Evolutionary conservation across 2,888 invertebrate species (phyloP).

Genomic region (Hirtodrosophila alboralis): DNA sequence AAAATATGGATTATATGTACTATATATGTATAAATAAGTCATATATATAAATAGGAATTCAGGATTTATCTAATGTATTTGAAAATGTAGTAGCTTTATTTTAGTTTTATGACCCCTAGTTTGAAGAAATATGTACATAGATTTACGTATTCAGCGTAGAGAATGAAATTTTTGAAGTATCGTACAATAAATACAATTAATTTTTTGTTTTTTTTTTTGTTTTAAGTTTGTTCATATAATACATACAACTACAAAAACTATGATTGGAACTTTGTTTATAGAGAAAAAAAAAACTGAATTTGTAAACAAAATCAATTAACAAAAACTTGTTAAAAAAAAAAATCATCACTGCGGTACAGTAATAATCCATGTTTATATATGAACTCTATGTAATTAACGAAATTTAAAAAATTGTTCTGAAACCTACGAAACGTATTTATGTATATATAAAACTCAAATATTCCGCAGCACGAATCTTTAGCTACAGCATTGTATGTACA

Average conservation of each 20-base stretch:
- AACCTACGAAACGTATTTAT: constrained; percentile 28
- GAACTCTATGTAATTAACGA: background rate
- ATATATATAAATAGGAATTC: constrained; percentile 37
- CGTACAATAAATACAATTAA: constrained; percentile 36
- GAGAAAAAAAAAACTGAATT: constrained; percentile 26
- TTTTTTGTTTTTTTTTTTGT: constrained; percentile 13
- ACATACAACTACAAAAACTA: constrained; percentile 31
- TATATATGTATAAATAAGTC: constrained; percentile 16
- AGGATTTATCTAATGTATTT: constrained; percentile 45
- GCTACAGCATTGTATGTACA: constrained; percentile 38
- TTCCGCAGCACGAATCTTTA: constrained; percentile 20
- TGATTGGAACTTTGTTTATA: constrained; percentile 12
- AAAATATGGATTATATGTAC: constrained; percentile 25
- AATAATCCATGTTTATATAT: constrained; percentile 6
- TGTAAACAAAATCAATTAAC: constrained; percentile 8
- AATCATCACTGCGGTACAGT: constrained; percentile 22
- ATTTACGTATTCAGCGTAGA: constrained; percentile 38
- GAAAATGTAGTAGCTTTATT: constrained; percentile 48
- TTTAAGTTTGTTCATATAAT: too few species aligned
- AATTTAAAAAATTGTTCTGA: constrained; percentile 28
- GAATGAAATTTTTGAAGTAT: constrained; percentile 30
- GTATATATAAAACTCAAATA: constrained; percentile 16
- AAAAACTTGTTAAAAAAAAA: constrained; percentile 34
- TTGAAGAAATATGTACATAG: constrained; percentile 52
- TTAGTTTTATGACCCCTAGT: constrained; percentile 41